phyloP scores from a whole-genome alignment of 2,888 invertebrate genomes.

The Lacanobia oleracea region DNA sequence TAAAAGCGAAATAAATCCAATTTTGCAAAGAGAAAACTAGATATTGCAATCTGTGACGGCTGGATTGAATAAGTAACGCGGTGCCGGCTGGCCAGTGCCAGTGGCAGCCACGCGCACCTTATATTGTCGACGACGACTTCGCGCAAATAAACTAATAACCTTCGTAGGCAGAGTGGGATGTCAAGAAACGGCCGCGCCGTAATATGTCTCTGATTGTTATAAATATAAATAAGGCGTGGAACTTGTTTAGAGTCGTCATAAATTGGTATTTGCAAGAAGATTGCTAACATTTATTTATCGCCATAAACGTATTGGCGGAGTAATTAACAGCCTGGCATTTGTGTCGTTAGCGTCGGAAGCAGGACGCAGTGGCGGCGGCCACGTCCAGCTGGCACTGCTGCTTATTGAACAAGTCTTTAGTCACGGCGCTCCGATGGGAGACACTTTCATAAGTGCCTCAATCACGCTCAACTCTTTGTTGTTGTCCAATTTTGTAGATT shows the following conservation, averaged over 20 bases:
- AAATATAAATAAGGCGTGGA: constrained; percentile 17
- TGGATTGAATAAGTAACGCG: constrained; percentile 36
- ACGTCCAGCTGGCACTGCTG: constrained; percentile 20
- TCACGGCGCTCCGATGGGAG: constrained; percentile 5
- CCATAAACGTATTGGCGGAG: constrained; percentile 38
- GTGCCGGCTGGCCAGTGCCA: neutral
- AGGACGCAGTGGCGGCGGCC: neutral
- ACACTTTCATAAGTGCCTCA: constrained; percentile 5
- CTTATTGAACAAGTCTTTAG: constrained; percentile 15
- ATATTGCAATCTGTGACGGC: constrained; percentile 17
- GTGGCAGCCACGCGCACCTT: neutral
- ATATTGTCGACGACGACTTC: constrained; percentile 20
- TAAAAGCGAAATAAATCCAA: constrained; percentile 41
- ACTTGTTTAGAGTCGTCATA: constrained; percentile 34
- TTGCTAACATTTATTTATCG: constrained; percentile 43
- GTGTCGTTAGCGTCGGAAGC: constrained; percentile 19
- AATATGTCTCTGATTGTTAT: constrained; percentile 27
- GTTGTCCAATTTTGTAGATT: constrained; percentile 2
- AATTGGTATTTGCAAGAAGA: constrained; percentile 41
- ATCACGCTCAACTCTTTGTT: neutral
- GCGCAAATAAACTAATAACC: constrained; percentile 15
- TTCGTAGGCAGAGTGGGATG: constrained; percentile 10
- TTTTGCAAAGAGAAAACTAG: constrained; percentile 35
- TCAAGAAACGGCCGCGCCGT: constrained; percentile 8
- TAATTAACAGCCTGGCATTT: constrained; percentile 39